Conservation (phyloP, 2,888 invertebrate genomes). For the Cheilosia variabilis region DNA sequence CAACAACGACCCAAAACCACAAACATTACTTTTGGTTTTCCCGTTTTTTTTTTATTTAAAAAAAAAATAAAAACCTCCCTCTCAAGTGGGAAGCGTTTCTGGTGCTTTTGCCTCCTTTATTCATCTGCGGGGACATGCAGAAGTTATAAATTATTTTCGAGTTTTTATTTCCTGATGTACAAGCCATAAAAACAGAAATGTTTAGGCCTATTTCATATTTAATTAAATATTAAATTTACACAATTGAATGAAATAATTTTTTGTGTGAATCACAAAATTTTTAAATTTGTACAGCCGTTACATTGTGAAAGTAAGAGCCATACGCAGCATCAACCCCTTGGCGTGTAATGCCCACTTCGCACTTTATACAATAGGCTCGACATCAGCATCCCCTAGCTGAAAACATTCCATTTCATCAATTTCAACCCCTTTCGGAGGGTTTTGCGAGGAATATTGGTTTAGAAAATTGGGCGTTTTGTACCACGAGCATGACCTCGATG, state of each 20-base stretch:
- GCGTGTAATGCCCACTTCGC: slow-evolving; percentile 41
- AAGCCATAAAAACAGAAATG: slow-evolving; percentile 2
- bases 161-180: slow-evolving; percentile 1
- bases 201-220: slow-evolving; percentile 33
- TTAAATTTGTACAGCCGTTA: slow-evolving; percentile 48
- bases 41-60: background rate
- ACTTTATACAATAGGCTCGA: slow-evolving; percentile 50
- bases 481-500: slow-evolving; percentile 44
- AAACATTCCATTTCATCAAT: background rate
- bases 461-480: slow-evolving; percentile 59
- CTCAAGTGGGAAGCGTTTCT: slow-evolving; percentile 7
- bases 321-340: slow-evolving; percentile 10
- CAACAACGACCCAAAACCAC: slow-evolving; percentile 41
- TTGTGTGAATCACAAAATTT: slow-evolving; percentile 20
- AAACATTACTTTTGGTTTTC: slow-evolving; percentile 11
- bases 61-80: slow-evolving; percentile 11
- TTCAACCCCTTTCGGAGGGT: slow-evolving; percentile 43
- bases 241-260: slow-evolving; percentile 19
- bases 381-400: slow-evolving; percentile 2
- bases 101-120: slow-evolving; percentile 20
- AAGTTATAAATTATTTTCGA: slow-evolving; percentile 35
- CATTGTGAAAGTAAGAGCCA: slow-evolving; percentile 55
- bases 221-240: slow-evolving; percentile 69
- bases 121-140: slow-evolving; percentile 1
- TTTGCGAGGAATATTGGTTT: slow-evolving; percentile 44